Evolutionary conservation across 2,113 vertebrate genomes (phyloP), one percentile per base, ranked within the genome.

Genomic region (Chaenocephalus aceratus): DNA sequence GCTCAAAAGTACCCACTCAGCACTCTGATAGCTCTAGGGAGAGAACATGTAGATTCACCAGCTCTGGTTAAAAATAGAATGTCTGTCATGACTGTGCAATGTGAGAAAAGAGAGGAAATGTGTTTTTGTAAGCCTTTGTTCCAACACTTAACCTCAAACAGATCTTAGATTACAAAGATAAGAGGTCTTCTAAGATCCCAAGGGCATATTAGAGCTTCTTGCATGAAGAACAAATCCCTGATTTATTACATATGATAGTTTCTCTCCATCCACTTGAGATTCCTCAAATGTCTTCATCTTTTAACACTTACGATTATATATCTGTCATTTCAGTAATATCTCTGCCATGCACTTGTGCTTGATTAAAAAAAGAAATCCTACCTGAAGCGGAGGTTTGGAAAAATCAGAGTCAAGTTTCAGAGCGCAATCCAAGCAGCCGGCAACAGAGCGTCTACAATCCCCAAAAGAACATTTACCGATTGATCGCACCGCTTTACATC

Each of bases 21-120:
- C 52, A 15, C 10, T 46, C 5, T 5, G 14, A 64, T 9, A 30
- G 18, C 41, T 11, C 0, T 10, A 44, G 0, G 2, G 30, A 46
- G 46, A 45, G 26, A 66, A 71, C 70, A 52, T 65, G 67, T 78
- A 49, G 41, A 73, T 63, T 73, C 56, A 65, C 23, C 7, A 52
- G 51, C 14, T 4, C 52, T 10, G 5, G 36, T 54, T 77, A 68
- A 72, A 81, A 74, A 72, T 5, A 44, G 63, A 80, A 9, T 57
- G 10, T 75, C 61, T 62, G 62, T 41, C 51, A 52, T 62, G n/a
- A 77, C 16, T n/a, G 44, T 70, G 54, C 26, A 60, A 60, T 5
- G 14, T 61, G 23, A 41, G 68, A 70, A 62, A 75, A 54, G 76
- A 86, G 77, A 89, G 85, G 80, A 85, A 89, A 89, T 76, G 75